A percentile compares a stretch with the other conserved stretches of the same genome.
These are phyloP conservation scores for Apodemia duryi DNA, from an alignment of 2,888 invertebrate species.

Conservation along the genomic window DNA sequence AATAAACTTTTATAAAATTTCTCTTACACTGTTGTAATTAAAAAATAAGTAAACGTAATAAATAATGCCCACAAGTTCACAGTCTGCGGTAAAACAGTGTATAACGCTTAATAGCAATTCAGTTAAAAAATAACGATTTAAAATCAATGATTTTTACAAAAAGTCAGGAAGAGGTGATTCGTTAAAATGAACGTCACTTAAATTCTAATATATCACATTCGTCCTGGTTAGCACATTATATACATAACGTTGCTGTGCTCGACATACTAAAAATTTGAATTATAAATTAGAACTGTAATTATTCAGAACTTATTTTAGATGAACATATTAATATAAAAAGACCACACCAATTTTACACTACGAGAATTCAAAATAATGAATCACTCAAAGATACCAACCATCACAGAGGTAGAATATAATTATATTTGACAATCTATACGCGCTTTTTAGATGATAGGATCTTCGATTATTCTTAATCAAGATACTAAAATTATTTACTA, in stretches of 20 bases:
- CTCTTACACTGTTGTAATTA: slow-evolving; percentile 32
- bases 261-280: slow-evolving; percentile 60
- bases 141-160: slow-evolving; percentile 22
- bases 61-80: slow-evolving; percentile 66
- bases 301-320: slow-evolving; percentile 63
- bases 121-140: slow-evolving; percentile 22
- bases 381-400: slow-evolving; percentile 57
- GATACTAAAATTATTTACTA: no score
- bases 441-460: no score
- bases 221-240: slow-evolving; percentile 64
- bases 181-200: slow-evolving; percentile 48
- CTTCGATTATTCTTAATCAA: no score
- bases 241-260: slow-evolving; percentile 69
- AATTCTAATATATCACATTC: slow-evolving; percentile 75
- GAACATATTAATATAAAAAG: slow-evolving; percentile 67
- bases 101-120: slow-evolving; percentile 35
- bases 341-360: slow-evolving; percentile 76
- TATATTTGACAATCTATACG: no score
- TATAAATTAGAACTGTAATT: slow-evolving; percentile 54
- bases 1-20: slow-evolving; percentile 25
- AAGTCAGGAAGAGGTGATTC: slow-evolving; percentile 23
- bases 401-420: neutral
- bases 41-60: slow-evolving; percentile 44
- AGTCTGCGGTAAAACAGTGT: slow-evolving; percentile 45
- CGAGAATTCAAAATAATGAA: slow-evolving; percentile 58